Percentiles rank a stretch among this genome's conserved stretches.
phyloP scores from a whole-genome alignment of 2,888 invertebrate species.

The Volucella inflata region DNA sequence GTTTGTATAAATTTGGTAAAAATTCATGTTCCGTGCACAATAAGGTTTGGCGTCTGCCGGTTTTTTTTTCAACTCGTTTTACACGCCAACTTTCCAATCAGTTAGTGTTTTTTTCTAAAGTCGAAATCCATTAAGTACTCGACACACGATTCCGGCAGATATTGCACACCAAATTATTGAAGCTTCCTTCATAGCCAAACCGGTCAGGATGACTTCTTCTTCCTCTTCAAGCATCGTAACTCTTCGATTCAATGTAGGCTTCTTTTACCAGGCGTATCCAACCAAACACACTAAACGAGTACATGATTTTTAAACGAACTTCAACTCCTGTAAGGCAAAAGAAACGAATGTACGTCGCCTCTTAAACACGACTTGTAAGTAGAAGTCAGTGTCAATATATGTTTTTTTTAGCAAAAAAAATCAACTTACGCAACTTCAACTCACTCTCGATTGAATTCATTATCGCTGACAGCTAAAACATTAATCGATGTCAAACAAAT shows the following conservation, averaged over 20 bases:
- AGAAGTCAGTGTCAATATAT: slow-evolving; percentile 38
- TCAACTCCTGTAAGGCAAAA: not conserved
- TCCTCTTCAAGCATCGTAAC: not conserved
- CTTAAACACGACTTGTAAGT: not conserved
- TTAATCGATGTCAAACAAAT: slow-evolving; percentile 24
- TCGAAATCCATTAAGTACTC: not conserved
- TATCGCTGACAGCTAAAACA: slow-evolving; percentile 20
- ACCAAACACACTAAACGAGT: too few relatives aligned
- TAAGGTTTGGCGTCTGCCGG: not conserved
- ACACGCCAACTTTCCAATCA: not conserved
- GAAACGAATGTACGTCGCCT: not conserved
- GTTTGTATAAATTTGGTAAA: too few relatives aligned
- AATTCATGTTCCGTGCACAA: not conserved
- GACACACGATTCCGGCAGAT: slow-evolving; percentile 23
- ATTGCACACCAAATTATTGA: not conserved
- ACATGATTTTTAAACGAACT: too few relatives aligned
- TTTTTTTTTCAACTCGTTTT: not conserved
- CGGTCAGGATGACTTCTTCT: not conserved
- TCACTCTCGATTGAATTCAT: slow-evolving; percentile 31
- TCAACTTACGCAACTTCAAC: slow-evolving; percentile 33
- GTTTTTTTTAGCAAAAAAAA: not conserved
- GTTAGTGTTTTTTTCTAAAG: not conserved
- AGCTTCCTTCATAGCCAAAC: slow-evolving; percentile 7
- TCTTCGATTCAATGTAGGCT: not conserved
- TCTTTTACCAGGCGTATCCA: not conserved